Percentiles rank a stretch among this genome's conserved stretches.
These are phyloP conservation scores for Melanophora roralis DNA, from an alignment of 2,888 invertebrate genomes.

Conservation along the genomic window DNA sequence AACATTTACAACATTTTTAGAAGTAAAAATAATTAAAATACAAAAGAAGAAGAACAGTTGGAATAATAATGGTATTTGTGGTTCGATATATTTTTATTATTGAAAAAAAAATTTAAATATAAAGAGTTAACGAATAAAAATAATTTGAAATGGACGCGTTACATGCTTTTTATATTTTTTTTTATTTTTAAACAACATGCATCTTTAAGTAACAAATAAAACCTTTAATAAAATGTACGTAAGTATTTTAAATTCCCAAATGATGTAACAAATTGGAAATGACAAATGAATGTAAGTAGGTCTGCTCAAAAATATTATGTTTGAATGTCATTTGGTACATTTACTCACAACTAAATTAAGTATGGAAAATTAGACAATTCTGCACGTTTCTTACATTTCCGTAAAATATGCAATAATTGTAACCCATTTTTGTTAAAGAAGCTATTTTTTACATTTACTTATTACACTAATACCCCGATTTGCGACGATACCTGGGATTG, in stretches of 20 bases:
- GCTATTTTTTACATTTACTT: no score
- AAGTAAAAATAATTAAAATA: conserved; percentile 37
- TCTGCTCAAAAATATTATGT: conserved; percentile 7
- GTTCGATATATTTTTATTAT: conserved; percentile 26
- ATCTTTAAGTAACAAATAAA: conserved; percentile 20
- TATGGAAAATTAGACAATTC: no score
- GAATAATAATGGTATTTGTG: conserved; percentile 30
- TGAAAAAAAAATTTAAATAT: conserved; percentile 18
- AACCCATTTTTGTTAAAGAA: no score
- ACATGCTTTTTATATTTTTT: conserved; percentile 26
- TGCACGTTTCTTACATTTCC: no score
- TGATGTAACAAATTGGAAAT: background rate
- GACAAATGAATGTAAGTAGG: conserved; percentile 7
- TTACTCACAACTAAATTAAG: no score
- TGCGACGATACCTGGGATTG: no score
- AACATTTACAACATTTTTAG: conserved; percentile 13
- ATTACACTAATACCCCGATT: no score
- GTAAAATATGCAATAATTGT: no score
- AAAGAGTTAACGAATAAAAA: background rate
- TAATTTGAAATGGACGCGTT: conserved; percentile 8
- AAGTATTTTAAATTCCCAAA: background rate
- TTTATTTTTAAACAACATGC: conserved; percentile 21
- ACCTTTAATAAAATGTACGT: background rate
- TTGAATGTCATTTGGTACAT: no score
- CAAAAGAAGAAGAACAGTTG: conserved; percentile 53